Base-by-base conservation (phyloP, 2,113 vertebrate species). In the Mormoops blainvillei region DNA sequence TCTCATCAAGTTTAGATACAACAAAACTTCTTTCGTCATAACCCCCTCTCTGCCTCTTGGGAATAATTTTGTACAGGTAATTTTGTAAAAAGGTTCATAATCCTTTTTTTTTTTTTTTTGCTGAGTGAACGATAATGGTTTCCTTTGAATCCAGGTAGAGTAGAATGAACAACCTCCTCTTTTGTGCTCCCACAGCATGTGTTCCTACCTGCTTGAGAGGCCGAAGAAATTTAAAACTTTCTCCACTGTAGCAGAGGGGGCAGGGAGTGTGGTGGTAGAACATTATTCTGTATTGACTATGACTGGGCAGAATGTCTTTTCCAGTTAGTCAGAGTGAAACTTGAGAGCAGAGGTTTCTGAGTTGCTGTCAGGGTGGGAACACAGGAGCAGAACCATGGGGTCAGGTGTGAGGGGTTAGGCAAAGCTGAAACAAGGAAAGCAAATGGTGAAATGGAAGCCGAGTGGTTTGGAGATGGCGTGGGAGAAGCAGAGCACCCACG, bases 51-150 rank as follows among this genome's bases (percentile, higher is more conserved):
- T 91, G 63, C 41, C 20, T 96, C 86, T 19, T 91, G 77, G 56
- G n/a, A 73, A 58, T 36, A 63, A 28, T 7, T 83, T 48, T 63
- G 56, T 65, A 94, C 48, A 84, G 63, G n/a, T n/a, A n/a, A n/a
- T n/a, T n/a, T n/a, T n/a, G n/a, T n/a, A n/a, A n/a, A n/a, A n/a
- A n/a, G n/a, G 67, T 54, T 56, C 12, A 65, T 87, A 95, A 92
- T 86, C 70, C 61, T 80, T 54, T 63, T 63, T 89, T 91, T 71
- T 85, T 80, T 54, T 63, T 63, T 89, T 91, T 71, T 85, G 91
- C 94, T 65, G 73, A 87, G 26, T 61, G 43, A 73, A 71, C 31
- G 91, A 45, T 68, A 92, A 90, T 48, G 71, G 36, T 81, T 95
- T 89, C 70, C 87, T 52, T 13, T 45, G 14, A 0, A 38, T 33